Conservation (phyloP, 2,888 invertebrate genomes). For the Melikaiella ostensackeni region DNA sequence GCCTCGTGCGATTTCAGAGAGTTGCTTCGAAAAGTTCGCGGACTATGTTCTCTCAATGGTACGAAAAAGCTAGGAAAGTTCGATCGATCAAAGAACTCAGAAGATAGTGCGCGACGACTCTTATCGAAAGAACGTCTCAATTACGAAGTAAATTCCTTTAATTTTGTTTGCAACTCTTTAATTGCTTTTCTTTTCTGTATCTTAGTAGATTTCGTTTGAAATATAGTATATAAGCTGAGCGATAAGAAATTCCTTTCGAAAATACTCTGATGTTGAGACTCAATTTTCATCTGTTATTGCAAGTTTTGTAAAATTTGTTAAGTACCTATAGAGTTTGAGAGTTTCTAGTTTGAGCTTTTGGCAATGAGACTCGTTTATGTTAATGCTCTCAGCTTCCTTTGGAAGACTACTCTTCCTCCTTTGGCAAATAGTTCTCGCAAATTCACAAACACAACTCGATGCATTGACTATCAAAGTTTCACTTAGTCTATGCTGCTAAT, state of each 20-base stretch:
- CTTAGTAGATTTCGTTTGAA: not conserved
- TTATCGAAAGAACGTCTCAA: slow-evolving; percentile 32
- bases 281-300: not conserved
- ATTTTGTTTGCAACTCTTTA: slow-evolving; percentile 39
- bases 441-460: not conserved
- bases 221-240: not conserved
- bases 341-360: too few species aligned
- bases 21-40: slow-evolving; percentile 42
- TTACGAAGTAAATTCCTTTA: slow-evolving; percentile 31
- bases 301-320: too few species aligned
- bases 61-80: slow-evolving; percentile 43
- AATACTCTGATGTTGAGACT: not conserved
- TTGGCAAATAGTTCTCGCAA: not conserved
- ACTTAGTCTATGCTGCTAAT: too few species aligned
- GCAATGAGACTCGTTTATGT: too few species aligned
- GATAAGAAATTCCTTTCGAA: not conserved
- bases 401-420: not conserved
- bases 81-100: slow-evolving; percentile 18
- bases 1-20: slow-evolving; percentile 48
- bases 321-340: too few species aligned
- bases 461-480: not conserved
- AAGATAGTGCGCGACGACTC: slow-evolving; percentile 27
- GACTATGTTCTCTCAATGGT: slow-evolving; percentile 39
- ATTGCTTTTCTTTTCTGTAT: slow-evolving; percentile 18
- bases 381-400: not conserved